phyloP scores from a whole-genome alignment of 2,888 invertebrate genomes.

The Macrosiphum euphorbiae region DNA sequence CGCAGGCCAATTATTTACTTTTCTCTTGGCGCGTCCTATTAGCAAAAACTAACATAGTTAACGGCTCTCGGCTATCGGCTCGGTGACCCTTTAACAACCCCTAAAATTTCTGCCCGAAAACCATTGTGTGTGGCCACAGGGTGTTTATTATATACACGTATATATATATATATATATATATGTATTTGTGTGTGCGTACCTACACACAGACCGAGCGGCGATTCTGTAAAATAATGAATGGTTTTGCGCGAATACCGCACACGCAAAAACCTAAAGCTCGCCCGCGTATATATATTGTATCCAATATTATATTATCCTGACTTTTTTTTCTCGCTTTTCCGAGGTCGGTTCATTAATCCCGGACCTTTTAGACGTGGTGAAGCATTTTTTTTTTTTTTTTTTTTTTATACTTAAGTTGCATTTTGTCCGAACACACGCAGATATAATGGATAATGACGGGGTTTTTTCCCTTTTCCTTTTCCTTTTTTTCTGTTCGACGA shows the following conservation, averaged over 20 bases:
- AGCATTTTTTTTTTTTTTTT: background rate
- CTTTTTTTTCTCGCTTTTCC: constrained; percentile 34
- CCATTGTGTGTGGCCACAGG: constrained; percentile 21
- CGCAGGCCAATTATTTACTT: constrained; percentile 55
- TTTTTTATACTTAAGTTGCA: constrained; percentile 44
- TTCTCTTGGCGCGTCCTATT: constrained; percentile 45
- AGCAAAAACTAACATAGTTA: constrained; percentile 59
- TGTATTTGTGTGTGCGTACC: background rate
- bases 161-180: too few species aligned
- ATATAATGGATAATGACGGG: constrained; percentile 33
- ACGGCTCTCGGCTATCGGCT: constrained; percentile 29
- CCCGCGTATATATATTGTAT: background rate
- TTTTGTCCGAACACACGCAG: constrained; percentile 42
- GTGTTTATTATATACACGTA: constrained; percentile 3
- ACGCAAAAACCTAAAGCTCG: constrained; percentile 29
- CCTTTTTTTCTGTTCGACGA: background rate
- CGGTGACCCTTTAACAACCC: constrained; percentile 34
- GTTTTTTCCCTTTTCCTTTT: background rate
- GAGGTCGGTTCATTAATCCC: constrained; percentile 52
- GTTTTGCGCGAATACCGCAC: background rate
- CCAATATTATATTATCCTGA: constrained; percentile 20
- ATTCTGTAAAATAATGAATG: constrained; percentile 51
- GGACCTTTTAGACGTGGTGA: constrained; percentile 46
- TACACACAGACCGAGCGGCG: background rate
- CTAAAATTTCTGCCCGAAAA: constrained; percentile 24